Conservation (phyloP, 1,140 invertebrate species). For the Protaetia brevitarsis region DNA sequence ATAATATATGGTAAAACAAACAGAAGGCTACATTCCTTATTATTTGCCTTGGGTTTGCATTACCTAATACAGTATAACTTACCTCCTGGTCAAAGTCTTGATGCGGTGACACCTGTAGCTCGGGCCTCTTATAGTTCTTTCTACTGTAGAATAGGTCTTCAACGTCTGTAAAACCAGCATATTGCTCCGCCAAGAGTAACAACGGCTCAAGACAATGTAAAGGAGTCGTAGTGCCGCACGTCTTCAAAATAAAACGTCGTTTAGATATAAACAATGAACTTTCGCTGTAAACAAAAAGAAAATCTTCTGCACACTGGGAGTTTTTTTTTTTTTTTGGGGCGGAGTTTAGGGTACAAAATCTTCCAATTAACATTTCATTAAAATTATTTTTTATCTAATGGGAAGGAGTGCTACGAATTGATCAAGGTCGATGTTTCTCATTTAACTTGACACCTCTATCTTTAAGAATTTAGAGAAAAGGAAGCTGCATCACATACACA, state of each 20-base stretch:
- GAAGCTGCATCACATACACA: not conserved
- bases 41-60: not conserved
- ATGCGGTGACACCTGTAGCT: conserved; percentile 80
- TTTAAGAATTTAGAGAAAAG: too few relatives aligned
- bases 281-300: conserved; percentile 68
- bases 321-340: not conserved
- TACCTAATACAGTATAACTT: conserved; percentile 5
- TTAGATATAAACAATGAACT: conserved; percentile 98
- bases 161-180: conserved; percentile 76
- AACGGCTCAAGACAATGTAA: conserved; percentile 85
- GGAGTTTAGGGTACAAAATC: too few relatives aligned
- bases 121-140: conserved; percentile 93
- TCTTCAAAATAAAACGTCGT: conserved; percentile 93
- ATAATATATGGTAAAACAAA: too few relatives aligned
- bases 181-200: conserved; percentile 78
- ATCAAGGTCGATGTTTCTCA: not conserved
- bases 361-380: too few relatives aligned
- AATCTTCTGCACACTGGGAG: not conserved
- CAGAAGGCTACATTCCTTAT: too few relatives aligned
- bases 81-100: conserved; percentile 78
- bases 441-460: not conserved
- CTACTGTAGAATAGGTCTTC: conserved; percentile 95
- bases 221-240: conserved; percentile 97
- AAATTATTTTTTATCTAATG: too few relatives aligned
- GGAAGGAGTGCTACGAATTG: not conserved